Base-by-base conservation (phyloP, 2,888 invertebrate genomes). In the Drosophila fulvimacula region DNA sequence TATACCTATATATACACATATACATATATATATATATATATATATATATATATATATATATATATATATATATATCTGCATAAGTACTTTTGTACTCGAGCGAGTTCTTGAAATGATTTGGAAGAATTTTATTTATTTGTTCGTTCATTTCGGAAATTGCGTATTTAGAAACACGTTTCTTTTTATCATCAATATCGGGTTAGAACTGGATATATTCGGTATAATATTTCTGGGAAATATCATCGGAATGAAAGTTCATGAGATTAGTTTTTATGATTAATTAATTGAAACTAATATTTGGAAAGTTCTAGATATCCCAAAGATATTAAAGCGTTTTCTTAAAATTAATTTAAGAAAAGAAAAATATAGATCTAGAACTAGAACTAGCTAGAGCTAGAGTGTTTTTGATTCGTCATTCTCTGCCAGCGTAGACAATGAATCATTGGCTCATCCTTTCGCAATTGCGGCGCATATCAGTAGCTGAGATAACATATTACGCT, bases 391-490 rank as follows among this genome's bases (percentile, higher is more conserved):
- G 3, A 1, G 3, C 6, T 32, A 32, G 17, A 13, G 48, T 19
- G 32, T 19, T 48, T 19, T 34, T 41, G 13, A 27, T 27, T 27
- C 1, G n/a, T 48, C 46, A 30, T 30, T 10, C 17, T 36, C n/a
- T 13, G 42, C 1, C 34, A n/a, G 27, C 56, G 42, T 44, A 21
- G 36, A 13, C 19, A 5, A 38, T 62, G 59, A 62, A 46, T 59
- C 62, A 58, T 17, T 21, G 30, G n/a, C 21, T 59, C 38, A 48
- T 59, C n/a, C 30, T 46, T 42, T 36, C 13, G 42, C 63, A 61
- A 36, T 44, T 39, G 30, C 51, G 38, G 51, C 51, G 11, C 30
- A 7, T 30, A 49, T 30, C 34, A 63, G 39, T 59, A 15, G 58
- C 17, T 42, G 5, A 60, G 48, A 48, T 63, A 60, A 63, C n/a